phyloP scores from a whole-genome alignment of 2,888 invertebrate species.

The Gari tellinella region DNA sequence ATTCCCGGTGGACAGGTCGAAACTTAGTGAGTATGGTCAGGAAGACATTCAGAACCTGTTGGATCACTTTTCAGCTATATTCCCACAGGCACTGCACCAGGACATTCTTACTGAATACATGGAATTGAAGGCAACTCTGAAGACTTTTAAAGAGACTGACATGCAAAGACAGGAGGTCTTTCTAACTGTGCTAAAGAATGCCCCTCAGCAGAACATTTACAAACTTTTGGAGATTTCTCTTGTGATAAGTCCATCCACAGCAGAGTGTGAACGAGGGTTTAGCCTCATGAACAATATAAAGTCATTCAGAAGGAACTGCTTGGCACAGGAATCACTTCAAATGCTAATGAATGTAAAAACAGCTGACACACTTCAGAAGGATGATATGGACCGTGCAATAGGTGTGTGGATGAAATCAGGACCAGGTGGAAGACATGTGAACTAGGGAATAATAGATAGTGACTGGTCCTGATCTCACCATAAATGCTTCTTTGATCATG shows the following conservation, averaged over 20 bases:
- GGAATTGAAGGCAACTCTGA: background rate
- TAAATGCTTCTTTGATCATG: too few relatives aligned
- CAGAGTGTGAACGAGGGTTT: conserved; percentile 12
- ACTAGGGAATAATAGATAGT: too few relatives aligned
- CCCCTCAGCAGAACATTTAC: background rate
- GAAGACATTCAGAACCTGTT: conserved; percentile 19
- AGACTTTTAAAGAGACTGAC: background rate
- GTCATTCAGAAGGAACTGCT: background rate
- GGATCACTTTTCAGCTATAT: conserved; percentile 2
- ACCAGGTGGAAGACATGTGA: conserved; percentile 3
- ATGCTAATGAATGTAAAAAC: conserved; percentile 10
- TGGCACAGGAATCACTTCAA: conserved; percentile 9
- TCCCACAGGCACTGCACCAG: background rate
- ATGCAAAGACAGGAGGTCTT: background rate
- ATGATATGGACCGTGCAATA: background rate
- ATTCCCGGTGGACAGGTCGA: conserved; percentile 17
- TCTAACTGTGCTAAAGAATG: background rate
- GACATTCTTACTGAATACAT: conserved; percentile 7
- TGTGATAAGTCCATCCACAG: background rate
- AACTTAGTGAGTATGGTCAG: conserved; percentile 9
- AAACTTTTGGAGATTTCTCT: background rate
- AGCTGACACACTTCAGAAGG: conserved; percentile 8
- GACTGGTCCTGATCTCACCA: too few relatives aligned
- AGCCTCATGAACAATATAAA: conserved; percentile 9
- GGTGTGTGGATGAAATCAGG: conserved; percentile 5